Evolutionary conservation across 2,113 vertebrate genomes (phyloP).

Genomic region (Nicator chloris): DNA sequence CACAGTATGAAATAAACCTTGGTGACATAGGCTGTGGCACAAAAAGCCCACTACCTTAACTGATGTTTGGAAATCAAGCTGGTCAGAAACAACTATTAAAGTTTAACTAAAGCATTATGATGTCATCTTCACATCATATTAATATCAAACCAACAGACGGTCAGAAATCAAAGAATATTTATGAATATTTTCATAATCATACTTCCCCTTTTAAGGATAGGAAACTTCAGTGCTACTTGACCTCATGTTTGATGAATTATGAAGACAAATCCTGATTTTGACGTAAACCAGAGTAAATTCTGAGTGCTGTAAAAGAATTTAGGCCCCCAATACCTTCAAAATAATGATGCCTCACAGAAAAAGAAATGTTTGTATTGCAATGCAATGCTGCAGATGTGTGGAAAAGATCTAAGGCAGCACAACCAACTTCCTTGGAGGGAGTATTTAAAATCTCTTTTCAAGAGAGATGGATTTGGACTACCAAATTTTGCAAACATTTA

Average conservation of each 20-base stretch:
- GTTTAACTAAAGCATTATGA: background rate
- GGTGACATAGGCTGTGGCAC: background rate
- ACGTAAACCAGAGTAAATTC: background rate
- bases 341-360: background rate
- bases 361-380: background rate
- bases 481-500: background rate
- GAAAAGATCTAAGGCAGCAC: background rate
- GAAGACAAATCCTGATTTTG: background rate
- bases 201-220: background rate
- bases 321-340: background rate
- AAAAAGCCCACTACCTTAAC: background rate
- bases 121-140: background rate
- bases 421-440: background rate
- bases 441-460: background rate
- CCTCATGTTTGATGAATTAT: background rate
- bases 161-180: background rate
- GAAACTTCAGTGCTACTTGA: background rate
- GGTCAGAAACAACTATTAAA: background rate
- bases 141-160: background rate
- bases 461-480: background rate
- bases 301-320: background rate
- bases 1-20: background rate
- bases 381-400: background rate
- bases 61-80: background rate
- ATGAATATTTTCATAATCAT: background rate